phyloP scores from a whole-genome alignment of 1,140 invertebrate species.

The Platorchestia sp. region DNA sequence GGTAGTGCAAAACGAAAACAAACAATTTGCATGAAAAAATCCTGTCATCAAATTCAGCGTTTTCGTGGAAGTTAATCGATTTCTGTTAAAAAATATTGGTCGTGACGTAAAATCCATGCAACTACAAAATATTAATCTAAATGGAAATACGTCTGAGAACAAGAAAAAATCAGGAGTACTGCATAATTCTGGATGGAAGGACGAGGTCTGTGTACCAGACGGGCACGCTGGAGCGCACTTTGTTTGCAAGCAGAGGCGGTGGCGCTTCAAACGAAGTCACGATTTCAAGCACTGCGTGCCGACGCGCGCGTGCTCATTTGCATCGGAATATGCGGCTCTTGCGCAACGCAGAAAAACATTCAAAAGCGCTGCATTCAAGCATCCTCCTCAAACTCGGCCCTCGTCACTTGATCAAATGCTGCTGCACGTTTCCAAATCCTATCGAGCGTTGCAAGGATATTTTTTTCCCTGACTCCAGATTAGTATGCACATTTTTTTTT shows the following conservation, averaged over 20 bases:
- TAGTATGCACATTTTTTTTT: too few relatives aligned
- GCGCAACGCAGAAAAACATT: neutral
- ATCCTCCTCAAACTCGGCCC: too few relatives aligned
- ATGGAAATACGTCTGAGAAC: neutral
- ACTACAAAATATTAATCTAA: neutral
- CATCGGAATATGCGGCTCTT: neutral
- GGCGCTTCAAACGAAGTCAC: neutral
- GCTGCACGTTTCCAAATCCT: too few relatives aligned
- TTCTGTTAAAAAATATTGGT: neutral
- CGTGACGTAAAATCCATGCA: too few relatives aligned
- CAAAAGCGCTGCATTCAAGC: too few relatives aligned
- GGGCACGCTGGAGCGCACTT: neutral
- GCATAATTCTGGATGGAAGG: neutral
- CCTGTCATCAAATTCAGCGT: too few relatives aligned
- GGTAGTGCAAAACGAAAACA: too few relatives aligned
- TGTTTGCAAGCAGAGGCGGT: neutral
- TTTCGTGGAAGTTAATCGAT: too few relatives aligned
- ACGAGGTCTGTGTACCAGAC: neutral
- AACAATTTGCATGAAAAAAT: too few relatives aligned
- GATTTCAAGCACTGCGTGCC: neutral
- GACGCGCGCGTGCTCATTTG: neutral
- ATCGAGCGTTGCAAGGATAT: too few relatives aligned
- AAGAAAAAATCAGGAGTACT: neutral
- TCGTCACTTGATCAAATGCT: too few relatives aligned
- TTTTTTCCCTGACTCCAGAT: too few relatives aligned